Evolutionary conservation across 2,797 vertebrate species (phyloP).

Genomic region (Siniperca undulata): DNA sequence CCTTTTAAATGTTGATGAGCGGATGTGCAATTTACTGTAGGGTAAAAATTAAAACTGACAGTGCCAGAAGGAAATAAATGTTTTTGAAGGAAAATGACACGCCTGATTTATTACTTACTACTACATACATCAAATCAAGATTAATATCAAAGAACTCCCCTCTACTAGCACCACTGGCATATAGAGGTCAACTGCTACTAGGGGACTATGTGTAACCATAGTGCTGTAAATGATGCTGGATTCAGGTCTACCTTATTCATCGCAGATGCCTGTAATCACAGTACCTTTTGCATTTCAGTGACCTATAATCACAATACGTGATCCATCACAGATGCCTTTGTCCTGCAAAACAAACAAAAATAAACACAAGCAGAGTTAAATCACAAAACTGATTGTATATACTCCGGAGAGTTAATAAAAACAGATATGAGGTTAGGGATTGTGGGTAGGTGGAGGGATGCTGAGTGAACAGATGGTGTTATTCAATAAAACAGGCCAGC

Average conservation of each 20-base stretch:
- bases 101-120: background rate
- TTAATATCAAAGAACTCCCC: background rate
- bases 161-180: background rate
- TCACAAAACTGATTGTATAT: constrained; percentile 30
- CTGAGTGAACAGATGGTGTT: constrained; percentile 14
- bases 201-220: background rate
- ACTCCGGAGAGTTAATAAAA: constrained; percentile 31
- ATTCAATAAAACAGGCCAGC: constrained; percentile 56
- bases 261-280: background rate
- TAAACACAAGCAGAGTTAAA: constrained; percentile 17
- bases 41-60: constrained; percentile 40
- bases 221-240: background rate
- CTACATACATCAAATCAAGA: background rate
- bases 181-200: background rate
- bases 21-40: constrained; percentile 50
- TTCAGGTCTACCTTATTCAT: background rate
- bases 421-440: constrained; percentile 19
- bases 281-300: background rate
- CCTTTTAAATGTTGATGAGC: constrained; percentile 16
- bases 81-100: constrained; percentile 37
- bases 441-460: constrained; percentile 7
- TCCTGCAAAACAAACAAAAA: background rate
- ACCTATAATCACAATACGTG: background rate
- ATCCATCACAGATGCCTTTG: background rate
- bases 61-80: constrained; percentile 58